Conservation (phyloP, 2,797 vertebrate genomes). For the Catharus ustulatus region DNA sequence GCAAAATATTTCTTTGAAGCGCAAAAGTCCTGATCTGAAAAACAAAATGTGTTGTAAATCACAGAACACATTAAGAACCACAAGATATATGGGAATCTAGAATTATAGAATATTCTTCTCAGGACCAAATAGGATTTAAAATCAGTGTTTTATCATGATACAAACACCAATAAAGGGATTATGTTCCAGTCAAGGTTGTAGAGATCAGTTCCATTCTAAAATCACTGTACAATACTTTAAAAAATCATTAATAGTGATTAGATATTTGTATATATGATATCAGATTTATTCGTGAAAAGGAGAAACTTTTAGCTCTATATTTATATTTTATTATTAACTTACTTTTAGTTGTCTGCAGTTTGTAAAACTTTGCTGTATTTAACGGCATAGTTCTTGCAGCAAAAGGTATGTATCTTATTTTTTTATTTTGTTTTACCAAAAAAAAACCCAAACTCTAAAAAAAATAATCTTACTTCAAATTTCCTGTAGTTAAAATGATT, state of each 20-base stretch:
- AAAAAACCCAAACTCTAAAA: background rate
- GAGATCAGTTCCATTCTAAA: background rate
- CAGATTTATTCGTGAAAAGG: background rate
- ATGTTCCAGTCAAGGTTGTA: background rate
- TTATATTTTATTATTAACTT: background rate
- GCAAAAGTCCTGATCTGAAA: background rate
- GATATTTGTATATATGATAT: background rate
- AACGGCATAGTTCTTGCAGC: background rate
- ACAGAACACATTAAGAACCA: background rate
- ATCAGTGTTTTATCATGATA: accelerated
- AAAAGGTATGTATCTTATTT: background rate
- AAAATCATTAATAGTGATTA: background rate
- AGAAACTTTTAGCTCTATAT: background rate
- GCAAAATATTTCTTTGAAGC: constrained; percentile 1
- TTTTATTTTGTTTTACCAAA: background rate
- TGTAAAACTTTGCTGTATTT: background rate
- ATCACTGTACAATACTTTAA: background rate
- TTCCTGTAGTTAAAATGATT: background rate
- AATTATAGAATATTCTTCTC: background rate
- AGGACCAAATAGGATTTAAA: background rate
- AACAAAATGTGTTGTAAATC: background rate
- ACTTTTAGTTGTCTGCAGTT: background rate
- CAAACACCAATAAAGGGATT: background rate
- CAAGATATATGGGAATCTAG: background rate
- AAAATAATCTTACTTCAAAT: background rate